Evolutionary conservation across 1,140 invertebrate species (phyloP).

Genomic region (Tetraneura akinire): DNA sequence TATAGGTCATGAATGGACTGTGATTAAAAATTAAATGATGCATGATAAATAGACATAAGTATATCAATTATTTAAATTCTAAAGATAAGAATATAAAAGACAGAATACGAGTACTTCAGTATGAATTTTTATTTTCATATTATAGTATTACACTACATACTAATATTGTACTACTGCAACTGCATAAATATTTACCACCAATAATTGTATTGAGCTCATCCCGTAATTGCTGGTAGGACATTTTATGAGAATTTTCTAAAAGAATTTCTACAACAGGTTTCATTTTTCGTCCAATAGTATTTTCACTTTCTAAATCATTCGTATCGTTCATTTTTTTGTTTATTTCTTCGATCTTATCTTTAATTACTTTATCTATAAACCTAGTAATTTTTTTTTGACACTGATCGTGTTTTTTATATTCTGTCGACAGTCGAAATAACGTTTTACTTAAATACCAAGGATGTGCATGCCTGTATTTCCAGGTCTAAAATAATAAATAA

Average conservation of each 20-base stretch:
- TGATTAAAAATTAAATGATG: too few relatives aligned
- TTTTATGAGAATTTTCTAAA: not conserved
- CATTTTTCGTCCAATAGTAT: not conserved
- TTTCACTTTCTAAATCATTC: not conserved
- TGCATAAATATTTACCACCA: conserved; percentile 23
- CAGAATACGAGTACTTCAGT: too few relatives aligned
- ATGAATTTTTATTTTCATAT: too few relatives aligned
- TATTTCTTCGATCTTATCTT: not conserved
- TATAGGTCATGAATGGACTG: too few relatives aligned
- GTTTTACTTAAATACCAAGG: conserved; percentile 35
- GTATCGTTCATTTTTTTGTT: not conserved
- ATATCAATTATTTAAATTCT: too few relatives aligned
- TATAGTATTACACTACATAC: too few relatives aligned
- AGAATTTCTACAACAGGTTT: conserved; percentile 27
- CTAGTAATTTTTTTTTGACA: conserved; percentile 31
- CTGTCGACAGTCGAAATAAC: not conserved
- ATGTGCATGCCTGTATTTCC: conserved; percentile 29
- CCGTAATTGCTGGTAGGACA: conserved; percentile 29
- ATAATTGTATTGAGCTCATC: conserved; percentile 26
- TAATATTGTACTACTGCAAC: too few relatives aligned
- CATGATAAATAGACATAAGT: too few relatives aligned
- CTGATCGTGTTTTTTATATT: not conserved
- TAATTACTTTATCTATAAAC: conserved; percentile 2
- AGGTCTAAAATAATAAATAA: not conserved
- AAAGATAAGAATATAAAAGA: too few relatives aligned